Evolutionary conservation across 1,140 invertebrate species (phyloP), one percentile per base, ranked within the genome.

Genomic region (Aradophagus sp.): DNA sequence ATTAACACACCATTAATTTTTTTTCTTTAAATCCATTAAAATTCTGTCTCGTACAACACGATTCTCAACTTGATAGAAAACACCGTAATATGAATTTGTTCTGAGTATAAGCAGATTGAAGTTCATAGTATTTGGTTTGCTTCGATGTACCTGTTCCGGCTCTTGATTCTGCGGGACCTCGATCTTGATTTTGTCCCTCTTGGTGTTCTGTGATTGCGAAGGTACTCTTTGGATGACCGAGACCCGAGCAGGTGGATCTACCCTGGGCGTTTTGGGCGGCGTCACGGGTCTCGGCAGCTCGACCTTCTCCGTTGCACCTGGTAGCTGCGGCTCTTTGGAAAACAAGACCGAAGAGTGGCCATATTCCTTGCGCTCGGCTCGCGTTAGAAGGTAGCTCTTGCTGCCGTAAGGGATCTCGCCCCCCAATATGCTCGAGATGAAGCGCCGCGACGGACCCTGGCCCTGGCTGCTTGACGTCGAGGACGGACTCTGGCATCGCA

Each of bases 221-320:
- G 93, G 93, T 13, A 93, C 93, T 77, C 93, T 89, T 76, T 94
- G 93, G 53, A 94, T 95, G 3, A 95, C 93, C 23, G 93, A 94
- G 7, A 91, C 89, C 78, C 89, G 84, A 5, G 86, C 84, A 1
- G 84, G 84, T 29, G 84, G 80, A 45, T 87, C 84, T 3, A 82
- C 76, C 2, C 77, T 69, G 2, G 82, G 76, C 27, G 82, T 86
- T 45, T 83, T 87, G 56, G 83, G 88, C 56, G 89, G 88, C 42
- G 89, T 89, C 15, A 86, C 83, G 5, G 86, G 78, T 50, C 82
- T 76, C 0, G 89, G 88, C 0, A 91, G 86, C 11, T 82, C 80
- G 32, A 86, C 73, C 35, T 85, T 86, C 26, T 87, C 84, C 6
- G 86, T 79, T 65, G 87, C 74, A 68, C 79, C 53, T 76, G 87